Evolutionary conservation across 2,888 invertebrate species (phyloP).

Genomic region (Corythucha ciliata): DNA sequence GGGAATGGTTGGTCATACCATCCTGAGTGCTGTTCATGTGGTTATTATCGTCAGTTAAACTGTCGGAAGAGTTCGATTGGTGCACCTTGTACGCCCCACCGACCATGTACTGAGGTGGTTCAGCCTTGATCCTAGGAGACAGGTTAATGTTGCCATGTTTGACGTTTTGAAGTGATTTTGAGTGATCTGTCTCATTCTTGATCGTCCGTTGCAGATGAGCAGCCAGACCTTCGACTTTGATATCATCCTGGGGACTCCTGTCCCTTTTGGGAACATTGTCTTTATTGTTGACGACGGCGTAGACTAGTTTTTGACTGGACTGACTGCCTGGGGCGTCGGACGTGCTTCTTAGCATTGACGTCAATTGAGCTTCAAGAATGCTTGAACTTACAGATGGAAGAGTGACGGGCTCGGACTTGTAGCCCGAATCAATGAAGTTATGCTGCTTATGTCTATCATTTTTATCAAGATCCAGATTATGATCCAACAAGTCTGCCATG

Average conservation of each 20-base stretch:
- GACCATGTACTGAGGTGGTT: constrained; percentile 30
- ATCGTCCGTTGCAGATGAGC: constrained; percentile 29
- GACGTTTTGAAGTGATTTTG: constrained; percentile 19
- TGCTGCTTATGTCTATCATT: constrained; percentile 21
- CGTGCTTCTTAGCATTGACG: constrained; percentile 27
- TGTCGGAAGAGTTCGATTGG: constrained; percentile 12
- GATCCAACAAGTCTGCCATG: constrained; percentile 8
- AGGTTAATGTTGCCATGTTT: constrained; percentile 28
- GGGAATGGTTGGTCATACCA: constrained; percentile 16
- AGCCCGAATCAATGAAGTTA: constrained; percentile 8
- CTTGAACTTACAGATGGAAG: constrained; percentile 31
- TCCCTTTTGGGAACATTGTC: constrained; percentile 1
- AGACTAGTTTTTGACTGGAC: constrained; percentile 26
- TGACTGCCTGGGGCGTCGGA: constrained; percentile 16
- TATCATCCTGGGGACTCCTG: constrained; percentile 26
- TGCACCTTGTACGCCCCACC: constrained; percentile 24
- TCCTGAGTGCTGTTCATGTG: neutral
- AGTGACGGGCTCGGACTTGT: constrained; percentile 26
- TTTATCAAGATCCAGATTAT: constrained; percentile 13
- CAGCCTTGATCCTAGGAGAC: too few relatives aligned
- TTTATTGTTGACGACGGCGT: constrained; percentile 26
- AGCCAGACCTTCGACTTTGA: constrained; percentile 30
- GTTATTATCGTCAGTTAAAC: constrained; percentile 8
- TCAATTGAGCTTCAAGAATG: constrained; percentile 34
- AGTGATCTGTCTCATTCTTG: constrained; percentile 25